Evolutionary conservation across 2,888 invertebrate species (phyloP).

Genomic region (Willowsia nigromaculata): DNA sequence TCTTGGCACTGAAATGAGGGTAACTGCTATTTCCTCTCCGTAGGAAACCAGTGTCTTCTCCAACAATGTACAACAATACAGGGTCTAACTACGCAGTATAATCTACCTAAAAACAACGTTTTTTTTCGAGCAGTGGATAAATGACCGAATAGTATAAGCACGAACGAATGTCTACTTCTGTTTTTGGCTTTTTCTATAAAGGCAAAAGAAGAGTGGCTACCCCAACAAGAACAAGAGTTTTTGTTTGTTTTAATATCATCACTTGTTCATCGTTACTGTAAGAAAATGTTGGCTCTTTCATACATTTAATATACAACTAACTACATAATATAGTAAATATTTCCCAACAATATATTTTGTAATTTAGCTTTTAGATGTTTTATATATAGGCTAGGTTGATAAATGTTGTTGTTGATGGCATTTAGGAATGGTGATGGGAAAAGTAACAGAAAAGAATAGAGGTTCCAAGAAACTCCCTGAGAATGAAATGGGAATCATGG

Average conservation of each 20-base stretch:
- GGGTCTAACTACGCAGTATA: background rate
- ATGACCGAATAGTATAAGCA: background rate
- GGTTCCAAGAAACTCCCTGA: background rate
- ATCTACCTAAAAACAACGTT: background rate
- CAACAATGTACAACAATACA: constrained; percentile 16
- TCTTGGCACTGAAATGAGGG: constrained; percentile 60
- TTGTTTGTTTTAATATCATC: background rate
- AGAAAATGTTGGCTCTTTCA: background rate
- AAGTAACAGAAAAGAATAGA: background rate
- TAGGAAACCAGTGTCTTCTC: constrained; percentile 27
- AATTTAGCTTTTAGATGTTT: background rate
- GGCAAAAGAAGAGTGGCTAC: background rate
- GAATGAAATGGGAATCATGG: background rate
- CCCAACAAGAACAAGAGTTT: background rate
- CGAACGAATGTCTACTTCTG: constrained; percentile 13
- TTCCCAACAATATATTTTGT: constrained; percentile 16
- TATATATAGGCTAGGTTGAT: constrained; percentile 19
- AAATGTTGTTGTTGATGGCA: constrained; percentile 51
- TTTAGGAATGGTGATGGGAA: constrained; percentile 32
- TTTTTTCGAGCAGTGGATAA: background rate
- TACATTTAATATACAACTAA: background rate
- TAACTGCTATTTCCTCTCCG: constrained; percentile 59
- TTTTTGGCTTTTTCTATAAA: background rate
- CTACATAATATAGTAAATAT: too few relatives aligned
- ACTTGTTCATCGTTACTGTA: background rate